phyloP scores from a whole-genome alignment of 2,888 invertebrate genomes.

The Eilema sororculum region DNA sequence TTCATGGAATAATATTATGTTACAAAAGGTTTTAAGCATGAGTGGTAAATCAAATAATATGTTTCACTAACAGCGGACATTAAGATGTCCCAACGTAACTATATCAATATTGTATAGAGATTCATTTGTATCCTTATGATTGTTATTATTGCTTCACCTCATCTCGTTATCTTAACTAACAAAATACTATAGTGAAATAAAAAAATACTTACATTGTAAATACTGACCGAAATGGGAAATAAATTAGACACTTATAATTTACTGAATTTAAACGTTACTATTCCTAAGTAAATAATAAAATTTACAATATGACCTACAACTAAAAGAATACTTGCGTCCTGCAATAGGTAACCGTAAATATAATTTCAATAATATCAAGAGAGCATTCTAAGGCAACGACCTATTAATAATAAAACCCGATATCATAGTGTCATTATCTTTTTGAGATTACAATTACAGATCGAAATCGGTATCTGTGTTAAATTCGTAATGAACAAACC shows the following conservation, averaged over 20 bases:
- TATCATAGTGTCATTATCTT: conserved; percentile 57
- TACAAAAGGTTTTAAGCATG: neutral
- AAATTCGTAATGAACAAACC: conserved; percentile 32
- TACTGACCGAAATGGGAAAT: conserved; percentile 87
- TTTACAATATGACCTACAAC: conserved; percentile 80
- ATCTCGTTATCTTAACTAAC: conserved; percentile 67
- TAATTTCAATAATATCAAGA: conserved; percentile 82
- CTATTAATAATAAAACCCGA: conserved; percentile 59
- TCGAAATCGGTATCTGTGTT: conserved; percentile 35
- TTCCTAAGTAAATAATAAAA: conserved; percentile 76
- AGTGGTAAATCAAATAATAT: neutral
- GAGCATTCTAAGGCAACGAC: conserved; percentile 85
- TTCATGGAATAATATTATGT: neutral
- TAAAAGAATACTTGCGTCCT: conserved; percentile 86
- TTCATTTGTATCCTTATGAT: conserved; percentile 37
- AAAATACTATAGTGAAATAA: conserved; percentile 72
- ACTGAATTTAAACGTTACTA: conserved; percentile 66
- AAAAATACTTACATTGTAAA: conserved; percentile 85
- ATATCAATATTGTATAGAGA: conserved; percentile 32
- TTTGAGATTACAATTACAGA: conserved; percentile 59
- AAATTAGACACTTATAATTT: conserved; percentile 82
- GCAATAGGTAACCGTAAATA: conserved; percentile 85
- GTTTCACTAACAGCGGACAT: neutral
- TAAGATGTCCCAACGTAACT: conserved; percentile 19
- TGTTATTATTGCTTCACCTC: conserved; percentile 75